A percentile compares a stretch with the other conserved stretches of the same genome.
Conservation (phyloP, 2,797 vertebrate genomes). For the Liasis olivaceus region DNA sequence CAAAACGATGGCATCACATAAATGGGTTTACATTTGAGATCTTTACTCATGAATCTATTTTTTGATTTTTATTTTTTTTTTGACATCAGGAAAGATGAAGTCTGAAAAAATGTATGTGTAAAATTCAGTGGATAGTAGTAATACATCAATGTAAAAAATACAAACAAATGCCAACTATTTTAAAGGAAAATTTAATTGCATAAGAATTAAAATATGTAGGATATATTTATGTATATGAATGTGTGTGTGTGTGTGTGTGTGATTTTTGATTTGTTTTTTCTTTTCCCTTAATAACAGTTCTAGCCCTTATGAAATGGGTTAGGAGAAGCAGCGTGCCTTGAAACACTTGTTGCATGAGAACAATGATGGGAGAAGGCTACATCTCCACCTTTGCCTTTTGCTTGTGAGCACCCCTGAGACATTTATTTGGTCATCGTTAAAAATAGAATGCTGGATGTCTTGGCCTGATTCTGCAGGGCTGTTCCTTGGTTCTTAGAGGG, state of each 20-base stretch:
- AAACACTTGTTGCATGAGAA: no score
- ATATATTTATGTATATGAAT: no score
- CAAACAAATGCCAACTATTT: not conserved
- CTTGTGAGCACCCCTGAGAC: not conserved
- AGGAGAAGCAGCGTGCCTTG: no score
- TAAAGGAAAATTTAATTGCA: not conserved
- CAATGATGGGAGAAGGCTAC: no score
- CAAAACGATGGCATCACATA: not conserved
- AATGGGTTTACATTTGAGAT: not conserved
- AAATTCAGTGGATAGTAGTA: not conserved
- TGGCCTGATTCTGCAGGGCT: not conserved
- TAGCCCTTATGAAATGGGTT: not conserved
- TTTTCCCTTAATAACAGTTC: not conserved
- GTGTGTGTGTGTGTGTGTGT: no score
- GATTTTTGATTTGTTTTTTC: not conserved
- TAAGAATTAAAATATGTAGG: not conserved
- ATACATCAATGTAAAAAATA: not conserved
- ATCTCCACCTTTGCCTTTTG: not conserved
- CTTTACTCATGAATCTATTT: not conserved
- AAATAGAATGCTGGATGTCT: not conserved
- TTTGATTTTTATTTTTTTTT: not conserved
- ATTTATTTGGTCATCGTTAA: no score
- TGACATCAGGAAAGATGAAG: not conserved
- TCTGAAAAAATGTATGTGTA: not conserved
- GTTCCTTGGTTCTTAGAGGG: not conserved